A percentile compares a stretch with the other conserved stretches of the same genome.
Conservation (phyloP, 1,140 invertebrate species). For the Anastrepha obliqua region DNA sequence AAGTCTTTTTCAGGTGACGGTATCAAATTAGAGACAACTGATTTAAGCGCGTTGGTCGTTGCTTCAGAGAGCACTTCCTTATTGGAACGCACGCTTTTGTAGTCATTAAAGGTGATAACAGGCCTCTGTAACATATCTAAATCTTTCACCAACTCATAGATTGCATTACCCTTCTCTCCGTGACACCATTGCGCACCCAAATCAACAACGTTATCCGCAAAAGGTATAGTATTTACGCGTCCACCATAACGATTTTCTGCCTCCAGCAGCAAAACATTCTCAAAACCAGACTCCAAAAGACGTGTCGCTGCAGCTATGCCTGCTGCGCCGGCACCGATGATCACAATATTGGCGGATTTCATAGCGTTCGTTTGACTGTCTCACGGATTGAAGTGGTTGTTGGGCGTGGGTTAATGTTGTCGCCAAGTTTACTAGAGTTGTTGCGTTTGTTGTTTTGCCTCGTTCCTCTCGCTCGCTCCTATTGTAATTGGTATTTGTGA, state of each 20-base stretch:
- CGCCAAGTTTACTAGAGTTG: no score
- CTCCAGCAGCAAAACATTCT: slow-evolving; percentile 77
- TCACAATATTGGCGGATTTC: slow-evolving; percentile 69
- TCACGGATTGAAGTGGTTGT: background rate
- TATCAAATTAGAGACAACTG: slow-evolving; percentile 19
- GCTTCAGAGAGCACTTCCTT: slow-evolving; percentile 63
- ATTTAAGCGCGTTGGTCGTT: background rate
- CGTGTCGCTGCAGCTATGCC: slow-evolving; percentile 77
- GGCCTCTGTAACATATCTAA: slow-evolving; percentile 72
- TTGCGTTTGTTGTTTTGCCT: no score
- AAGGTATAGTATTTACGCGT: slow-evolving; percentile 77
- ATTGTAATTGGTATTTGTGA: no score
- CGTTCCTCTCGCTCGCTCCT: no score
- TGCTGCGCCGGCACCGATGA: slow-evolving; percentile 77
- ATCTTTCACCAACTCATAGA: slow-evolving; percentile 77
- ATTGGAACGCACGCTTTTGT: slow-evolving; percentile 64
- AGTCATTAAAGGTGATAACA: slow-evolving; percentile 53
- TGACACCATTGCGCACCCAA: slow-evolving; percentile 78
- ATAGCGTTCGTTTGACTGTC: background rate
- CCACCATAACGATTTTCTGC: slow-evolving; percentile 82
- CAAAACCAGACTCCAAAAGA: slow-evolving; percentile 72
- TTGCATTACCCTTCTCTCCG: slow-evolving; percentile 78
- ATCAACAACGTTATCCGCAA: slow-evolving; percentile 80
- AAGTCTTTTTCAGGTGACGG: slow-evolving; percentile 57
- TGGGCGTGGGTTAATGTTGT: background rate